Evolutionary conservation across 2,797 vertebrate species (phyloP).

Genomic region (Liasis olivaceus): DNA sequence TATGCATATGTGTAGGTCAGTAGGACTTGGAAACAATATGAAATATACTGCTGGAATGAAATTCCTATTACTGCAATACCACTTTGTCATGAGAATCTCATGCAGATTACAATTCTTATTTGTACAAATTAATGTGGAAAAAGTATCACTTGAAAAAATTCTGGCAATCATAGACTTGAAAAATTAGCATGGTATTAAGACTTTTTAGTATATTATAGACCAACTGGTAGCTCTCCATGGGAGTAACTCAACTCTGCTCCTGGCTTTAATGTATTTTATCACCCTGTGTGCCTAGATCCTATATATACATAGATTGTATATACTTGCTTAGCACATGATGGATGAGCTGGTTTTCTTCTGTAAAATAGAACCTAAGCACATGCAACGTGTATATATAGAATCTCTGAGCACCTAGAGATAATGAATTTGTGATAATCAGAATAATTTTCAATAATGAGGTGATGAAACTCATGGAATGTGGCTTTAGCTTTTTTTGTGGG

Average conservation of each 20-base stretch:
- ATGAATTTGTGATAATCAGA: not conserved
- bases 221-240: not conserved
- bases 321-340: not conserved
- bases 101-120: not conserved
- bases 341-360: not conserved
- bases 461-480: not conserved
- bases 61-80: not conserved
- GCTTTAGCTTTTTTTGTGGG: not conserved
- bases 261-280: not conserved
- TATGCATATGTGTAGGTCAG: not conserved
- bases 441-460: not conserved
- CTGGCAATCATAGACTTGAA: not conserved
- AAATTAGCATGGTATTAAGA: not conserved
- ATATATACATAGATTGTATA: not conserved
- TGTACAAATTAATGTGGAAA: not conserved
- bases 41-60: too few species aligned
- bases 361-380: not conserved
- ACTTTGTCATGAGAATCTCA: not conserved
- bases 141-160: not conserved
- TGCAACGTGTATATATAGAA: not conserved
- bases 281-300: not conserved
- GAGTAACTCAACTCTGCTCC: not conserved
- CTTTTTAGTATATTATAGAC: not conserved
- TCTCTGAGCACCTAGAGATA: not conserved
- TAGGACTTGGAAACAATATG: too few species aligned